Evolutionary conservation across 2,888 invertebrate genomes (phyloP).

Genomic region (Pyrrhosoma nymphula): DNA sequence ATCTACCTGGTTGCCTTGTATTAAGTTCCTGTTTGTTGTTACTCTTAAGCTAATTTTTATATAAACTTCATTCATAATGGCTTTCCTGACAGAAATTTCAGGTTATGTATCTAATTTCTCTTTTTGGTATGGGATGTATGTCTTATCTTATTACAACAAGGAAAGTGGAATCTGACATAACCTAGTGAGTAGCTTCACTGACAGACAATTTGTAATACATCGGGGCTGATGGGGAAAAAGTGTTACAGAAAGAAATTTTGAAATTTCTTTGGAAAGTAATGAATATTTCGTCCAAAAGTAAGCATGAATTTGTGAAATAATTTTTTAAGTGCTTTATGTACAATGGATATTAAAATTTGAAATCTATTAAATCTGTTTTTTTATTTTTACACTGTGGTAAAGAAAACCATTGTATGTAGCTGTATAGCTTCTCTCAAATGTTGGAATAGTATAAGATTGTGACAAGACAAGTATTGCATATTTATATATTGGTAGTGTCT

Average conservation of each 20-base stretch:
- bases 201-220: conserved; percentile 60
- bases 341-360: conserved; percentile 66
- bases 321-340: conserved; percentile 67
- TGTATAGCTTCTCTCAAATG: too few relatives aligned
- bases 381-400: neutral
- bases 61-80: conserved; percentile 58
- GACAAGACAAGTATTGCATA: too few relatives aligned
- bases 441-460: too few relatives aligned
- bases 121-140: conserved; percentile 66
- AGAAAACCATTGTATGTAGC: too few relatives aligned
- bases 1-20: conserved; percentile 66
- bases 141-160: conserved; percentile 55
- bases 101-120: conserved; percentile 65
- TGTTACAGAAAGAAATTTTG: conserved; percentile 43
- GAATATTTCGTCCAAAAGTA: conserved; percentile 63
- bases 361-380: conserved; percentile 41
- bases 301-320: conserved; percentile 65
- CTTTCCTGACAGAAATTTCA: conserved; percentile 60
- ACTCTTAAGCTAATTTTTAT: conserved; percentile 61
- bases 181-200: conserved; percentile 65
- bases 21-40: conserved; percentile 61
- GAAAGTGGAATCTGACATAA: conserved; percentile 62
- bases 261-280: conserved; percentile 60
- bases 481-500: too few relatives aligned
- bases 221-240: conserved; percentile 56